Percentiles rank a stretch among this genome's conserved stretches.
These are phyloP conservation scores for Caenorhabditis wallacei DNA, from an alignment of 2,888 invertebrate genomes.

Conservation along the genomic window DNA sequence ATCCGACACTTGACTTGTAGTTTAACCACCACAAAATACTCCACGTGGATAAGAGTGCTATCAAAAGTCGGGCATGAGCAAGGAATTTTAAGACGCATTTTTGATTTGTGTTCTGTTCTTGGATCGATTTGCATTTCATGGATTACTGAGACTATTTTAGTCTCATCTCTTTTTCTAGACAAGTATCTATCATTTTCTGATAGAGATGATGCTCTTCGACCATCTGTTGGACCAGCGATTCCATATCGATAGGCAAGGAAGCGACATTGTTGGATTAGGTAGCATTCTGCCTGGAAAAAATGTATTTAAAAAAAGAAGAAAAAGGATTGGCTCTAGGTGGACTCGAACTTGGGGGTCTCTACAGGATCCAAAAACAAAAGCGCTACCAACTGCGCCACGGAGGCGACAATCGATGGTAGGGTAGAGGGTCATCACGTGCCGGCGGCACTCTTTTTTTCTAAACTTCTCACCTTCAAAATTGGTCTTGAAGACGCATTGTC, in stretches of 20 bases:
- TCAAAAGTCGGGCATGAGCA: conserved; percentile 56
- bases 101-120: conserved; percentile 34
- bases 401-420: too few relatives aligned
- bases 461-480: conserved; percentile 53
- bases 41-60: conserved; percentile 62
- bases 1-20: conserved; percentile 61
- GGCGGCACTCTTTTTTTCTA: too few relatives aligned
- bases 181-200: conserved; percentile 45
- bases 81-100: conserved; percentile 53
- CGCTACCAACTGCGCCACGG: too few relatives aligned
- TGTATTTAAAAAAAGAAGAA: neutral
- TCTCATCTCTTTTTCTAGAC: conserved; percentile 56
- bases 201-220: conserved; percentile 18
- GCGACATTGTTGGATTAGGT: conserved; percentile 58
- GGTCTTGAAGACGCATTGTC: conserved; percentile 61
- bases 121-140: conserved; percentile 54
- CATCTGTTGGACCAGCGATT: conserved; percentile 43
- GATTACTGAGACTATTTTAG: conserved; percentile 32
- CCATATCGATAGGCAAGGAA: conserved; percentile 65
- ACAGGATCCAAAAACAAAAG: neutral
- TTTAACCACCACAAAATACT: conserved; percentile 57
- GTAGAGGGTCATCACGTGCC: too few relatives aligned
- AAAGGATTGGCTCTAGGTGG: neutral
- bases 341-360: too few relatives aligned
- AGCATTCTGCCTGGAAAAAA: conserved; percentile 56